Conservation (phyloP, 2,113 vertebrate species). For the Spermophilus dauricus region DNA sequence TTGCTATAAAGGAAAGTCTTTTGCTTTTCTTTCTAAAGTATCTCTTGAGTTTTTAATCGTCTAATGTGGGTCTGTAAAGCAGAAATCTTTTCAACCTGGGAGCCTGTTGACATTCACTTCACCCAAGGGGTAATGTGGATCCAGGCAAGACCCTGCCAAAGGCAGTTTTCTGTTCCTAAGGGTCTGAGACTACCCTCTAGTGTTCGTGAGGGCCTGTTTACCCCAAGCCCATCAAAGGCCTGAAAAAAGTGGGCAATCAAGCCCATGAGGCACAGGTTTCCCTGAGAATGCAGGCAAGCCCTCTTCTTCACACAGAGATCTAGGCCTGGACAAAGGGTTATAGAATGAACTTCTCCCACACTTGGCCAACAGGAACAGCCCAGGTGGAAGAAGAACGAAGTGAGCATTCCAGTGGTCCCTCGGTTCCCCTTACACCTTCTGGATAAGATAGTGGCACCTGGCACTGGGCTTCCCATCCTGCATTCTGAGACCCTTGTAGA, state of each 20-base stretch:
- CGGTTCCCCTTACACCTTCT: neutral
- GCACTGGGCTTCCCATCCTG: neutral
- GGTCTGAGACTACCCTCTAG: neutral
- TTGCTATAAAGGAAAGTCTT: neutral
- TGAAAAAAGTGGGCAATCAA: neutral
- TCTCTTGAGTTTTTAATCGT: neutral
- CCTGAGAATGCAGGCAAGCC: neutral
- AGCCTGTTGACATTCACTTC: neutral
- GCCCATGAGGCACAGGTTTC: neutral
- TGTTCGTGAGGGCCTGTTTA: neutral
- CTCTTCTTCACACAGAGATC: neutral
- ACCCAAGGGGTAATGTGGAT: neutral
- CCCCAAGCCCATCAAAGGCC: neutral
- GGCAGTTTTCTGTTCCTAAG: neutral
- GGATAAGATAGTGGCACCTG: neutral
- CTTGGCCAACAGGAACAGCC: neutral
- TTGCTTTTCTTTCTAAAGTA: conserved; percentile 37
- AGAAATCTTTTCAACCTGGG: neutral
- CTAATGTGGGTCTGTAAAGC: neutral
- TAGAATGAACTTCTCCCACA: neutral
- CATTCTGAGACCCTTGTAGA: neutral
- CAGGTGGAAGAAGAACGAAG: neutral
- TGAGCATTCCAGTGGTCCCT: neutral
- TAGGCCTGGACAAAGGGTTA: neutral
- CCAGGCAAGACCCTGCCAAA: neutral